Evolutionary conservation across 2,797 vertebrate species (phyloP).

Genomic region (Glyptemys insculpta): DNA sequence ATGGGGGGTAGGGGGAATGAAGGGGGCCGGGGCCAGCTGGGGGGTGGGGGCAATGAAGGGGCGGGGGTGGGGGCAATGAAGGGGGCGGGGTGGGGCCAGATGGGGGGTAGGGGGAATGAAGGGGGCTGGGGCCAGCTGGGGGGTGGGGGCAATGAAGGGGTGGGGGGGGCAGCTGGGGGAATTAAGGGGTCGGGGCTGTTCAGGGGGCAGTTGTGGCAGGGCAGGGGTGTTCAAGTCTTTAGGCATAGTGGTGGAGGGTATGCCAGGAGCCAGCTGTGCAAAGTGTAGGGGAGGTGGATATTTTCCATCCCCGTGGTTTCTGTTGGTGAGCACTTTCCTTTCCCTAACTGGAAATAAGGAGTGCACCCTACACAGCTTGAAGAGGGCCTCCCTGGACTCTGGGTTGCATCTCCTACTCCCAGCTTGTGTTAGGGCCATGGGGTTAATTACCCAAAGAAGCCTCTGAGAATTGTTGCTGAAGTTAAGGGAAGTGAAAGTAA

Average conservation of each 20-base stretch:
- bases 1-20: background rate
- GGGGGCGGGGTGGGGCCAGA: background rate
- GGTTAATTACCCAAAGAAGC: background rate
- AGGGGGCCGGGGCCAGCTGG: too few relatives aligned
- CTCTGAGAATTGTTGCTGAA: background rate
- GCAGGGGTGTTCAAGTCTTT: background rate
- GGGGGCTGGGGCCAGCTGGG: background rate
- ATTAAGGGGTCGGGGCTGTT: too few relatives aligned
- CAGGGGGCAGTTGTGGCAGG: background rate
- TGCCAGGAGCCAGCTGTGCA: background rate
- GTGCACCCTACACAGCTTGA: background rate
- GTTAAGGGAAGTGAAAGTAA: background rate
- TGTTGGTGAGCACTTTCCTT: background rate
- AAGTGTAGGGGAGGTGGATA: too few relatives aligned
- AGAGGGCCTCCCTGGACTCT: background rate
- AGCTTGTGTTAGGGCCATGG: background rate
- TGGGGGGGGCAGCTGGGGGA: fast-evolving
- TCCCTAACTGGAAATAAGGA: background rate
- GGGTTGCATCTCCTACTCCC: background rate
- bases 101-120: background rate
- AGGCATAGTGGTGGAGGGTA: too few relatives aligned
- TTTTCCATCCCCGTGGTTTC: background rate
- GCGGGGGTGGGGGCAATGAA: too few relatives aligned
- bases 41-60: background rate
- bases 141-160: too few relatives aligned